Evolutionary conservation across 2,888 invertebrate genomes (phyloP), one percentile per base, ranked within the genome.

Genomic region (Drosophila aldrichi): DNA sequence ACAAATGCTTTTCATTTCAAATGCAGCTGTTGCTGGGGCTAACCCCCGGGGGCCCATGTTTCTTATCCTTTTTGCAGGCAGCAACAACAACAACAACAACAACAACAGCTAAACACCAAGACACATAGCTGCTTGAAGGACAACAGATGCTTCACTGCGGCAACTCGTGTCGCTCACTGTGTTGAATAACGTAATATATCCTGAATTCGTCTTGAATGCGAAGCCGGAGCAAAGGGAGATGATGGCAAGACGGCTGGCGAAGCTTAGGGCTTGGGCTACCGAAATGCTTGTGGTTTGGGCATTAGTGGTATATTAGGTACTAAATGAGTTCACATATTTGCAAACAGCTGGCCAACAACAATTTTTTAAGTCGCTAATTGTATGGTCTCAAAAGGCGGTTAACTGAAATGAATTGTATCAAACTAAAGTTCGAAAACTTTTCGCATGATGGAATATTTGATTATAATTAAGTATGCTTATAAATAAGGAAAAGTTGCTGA

Each of bases 1-100:
- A 90, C 90, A 90, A 90, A 90, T 90, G 91, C 90, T 81, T 84
- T 88, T 88, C 88, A 88, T 88, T 88, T 85, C 79, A 82, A 87
- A 88, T 88, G 88, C 88, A 85, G 87, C 80, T 83, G 88, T 76
- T 86, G 84, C 81, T 84, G 70, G 79, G 82, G 54, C 65, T 72
- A 72, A 60, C 77, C 79, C 61, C 81, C 57, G 69, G 82, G 82
- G 74, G 56, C 64, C 68, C 68, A 71, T 71, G 72, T 79, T 79
- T 75, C 81, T 76, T 83, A 85, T 76, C 68, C 77, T 29, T 75
- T 77, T 71, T 49, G 32, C 69, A 70, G 68, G 54, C 64, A 59
- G 56, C 62, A 66, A 7, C 29, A 29, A 6, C 32, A 70, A 49
- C 64, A 59, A 54, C n/a, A 36, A 5, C 36, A 36, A 5, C 36